phyloP scores from a whole-genome alignment of 2,113 vertebrate species.

The Eulemur macaco region DNA sequence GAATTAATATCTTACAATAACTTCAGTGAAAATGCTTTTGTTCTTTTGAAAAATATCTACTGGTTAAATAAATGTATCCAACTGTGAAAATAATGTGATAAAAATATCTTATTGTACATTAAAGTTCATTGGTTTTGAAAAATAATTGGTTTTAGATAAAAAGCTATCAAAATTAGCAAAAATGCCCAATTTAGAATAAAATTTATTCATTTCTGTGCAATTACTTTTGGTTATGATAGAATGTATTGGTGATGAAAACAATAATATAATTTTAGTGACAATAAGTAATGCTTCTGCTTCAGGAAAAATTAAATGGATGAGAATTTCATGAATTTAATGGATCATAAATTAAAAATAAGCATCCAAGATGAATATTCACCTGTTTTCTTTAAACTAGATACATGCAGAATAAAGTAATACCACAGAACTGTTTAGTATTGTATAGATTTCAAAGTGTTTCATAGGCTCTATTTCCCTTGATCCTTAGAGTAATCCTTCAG shows the following conservation, averaged over 20 bases:
- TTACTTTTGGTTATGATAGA: constrained; percentile 45
- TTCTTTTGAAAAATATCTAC: constrained; percentile 58
- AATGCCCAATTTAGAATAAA: constrained; percentile 63
- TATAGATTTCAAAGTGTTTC: not conserved
- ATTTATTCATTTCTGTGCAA: constrained; percentile 53
- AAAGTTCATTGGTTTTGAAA: constrained; percentile 72
- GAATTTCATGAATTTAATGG: constrained; percentile 5
- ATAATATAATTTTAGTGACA: not conserved
- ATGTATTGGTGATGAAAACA: constrained; percentile 3
- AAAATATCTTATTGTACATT: constrained; percentile 66
- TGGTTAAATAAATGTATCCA: constrained; percentile 64
- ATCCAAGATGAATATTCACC: not conserved
- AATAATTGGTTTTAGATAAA: constrained; percentile 69
- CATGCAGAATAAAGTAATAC: not conserved
- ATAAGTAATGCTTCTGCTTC: constrained; percentile 10
- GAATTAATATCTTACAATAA: constrained; percentile 59
- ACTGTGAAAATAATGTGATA: constrained; percentile 63
- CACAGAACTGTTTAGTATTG: not conserved
- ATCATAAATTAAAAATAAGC: constrained; percentile 6
- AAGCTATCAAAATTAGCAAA: constrained; percentile 70
- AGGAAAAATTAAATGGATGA: constrained; percentile 47
- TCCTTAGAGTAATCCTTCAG: not conserved
- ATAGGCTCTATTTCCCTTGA: not conserved
- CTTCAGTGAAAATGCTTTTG: constrained; percentile 55
- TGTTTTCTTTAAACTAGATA: not conserved